Evolutionary conservation across 2,113 vertebrate genomes (phyloP).

Genomic region (Zapus hudsonius): DNA sequence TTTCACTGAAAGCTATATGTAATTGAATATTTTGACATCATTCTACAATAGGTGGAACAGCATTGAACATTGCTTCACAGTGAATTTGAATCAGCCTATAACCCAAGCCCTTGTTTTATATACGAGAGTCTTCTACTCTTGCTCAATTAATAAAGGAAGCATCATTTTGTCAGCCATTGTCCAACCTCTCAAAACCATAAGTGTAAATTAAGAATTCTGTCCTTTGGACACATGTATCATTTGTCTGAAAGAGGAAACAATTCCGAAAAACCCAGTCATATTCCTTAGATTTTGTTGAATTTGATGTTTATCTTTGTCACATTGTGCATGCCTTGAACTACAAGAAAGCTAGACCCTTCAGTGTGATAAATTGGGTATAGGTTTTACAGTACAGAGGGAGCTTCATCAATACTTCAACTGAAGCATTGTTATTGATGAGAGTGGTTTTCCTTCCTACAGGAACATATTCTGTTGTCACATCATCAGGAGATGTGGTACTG

Average conservation of each 20-base stretch:
- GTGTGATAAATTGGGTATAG: not conserved
- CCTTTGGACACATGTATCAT: not conserved
- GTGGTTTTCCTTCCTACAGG: not conserved
- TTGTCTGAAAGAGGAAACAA: not conserved
- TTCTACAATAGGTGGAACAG: not conserved
- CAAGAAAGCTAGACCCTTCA: not conserved
- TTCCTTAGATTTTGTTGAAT: slow-evolving; percentile 5
- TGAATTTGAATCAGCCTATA: not conserved
- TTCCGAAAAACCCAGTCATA: not conserved
- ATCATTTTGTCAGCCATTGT: not conserved
- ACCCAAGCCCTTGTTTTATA: not conserved
- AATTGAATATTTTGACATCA: not conserved
- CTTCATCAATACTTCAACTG: not conserved
- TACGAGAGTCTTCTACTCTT: not conserved
- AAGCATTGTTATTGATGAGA: not conserved
- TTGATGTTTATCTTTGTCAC: slow-evolving; percentile 25
- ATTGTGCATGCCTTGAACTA: not conserved
- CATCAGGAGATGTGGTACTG: not conserved
- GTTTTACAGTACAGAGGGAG: not conserved
- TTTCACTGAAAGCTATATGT: not conserved
- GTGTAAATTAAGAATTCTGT: not conserved
- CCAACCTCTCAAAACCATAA: not conserved
- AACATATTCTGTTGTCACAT: not conserved
- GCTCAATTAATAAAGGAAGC: not conserved
- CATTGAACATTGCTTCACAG: not conserved